Base-by-base conservation (phyloP, 2,888 invertebrate genomes). In the Eupithecia subfuscata region DNA sequence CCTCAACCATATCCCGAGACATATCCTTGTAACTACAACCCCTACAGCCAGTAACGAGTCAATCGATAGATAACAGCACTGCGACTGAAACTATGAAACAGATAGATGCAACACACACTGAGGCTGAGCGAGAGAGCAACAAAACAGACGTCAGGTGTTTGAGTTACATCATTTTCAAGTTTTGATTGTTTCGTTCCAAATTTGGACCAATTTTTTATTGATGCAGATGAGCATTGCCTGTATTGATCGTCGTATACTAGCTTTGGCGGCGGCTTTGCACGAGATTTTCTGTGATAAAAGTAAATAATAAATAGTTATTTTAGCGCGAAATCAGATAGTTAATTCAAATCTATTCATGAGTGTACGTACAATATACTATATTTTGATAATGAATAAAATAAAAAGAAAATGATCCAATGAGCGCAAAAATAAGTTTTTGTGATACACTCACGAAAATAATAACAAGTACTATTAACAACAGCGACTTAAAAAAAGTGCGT, bases 401-500 rank as follows among this genome's bases (percentile, higher is more conserved):
- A 30, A 30, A 30, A 30, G 30, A 30, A 30, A 30, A 30, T 30
- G 1, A 30, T 2, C 30, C 30, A 30, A 30, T 30, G 30, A 30
- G 30, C 30, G 30, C 30, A 30, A 30, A 30, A 30, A 30, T 2
- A 2, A 30, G 30, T 30, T 30, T 30, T 30, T 30, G 30, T 30
- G 30, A 2, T 30, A 30, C 30, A 30, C 40, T 40, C 45, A 45
- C 48, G 7, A 52, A n/a, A 3, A 52, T 0, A 52, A n/a, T 52
- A 52, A n/a, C 0, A n/a, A 9, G 18, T 0, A 37, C 8, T 3
- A 2, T 30, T 16, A 63, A 6, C 30, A 16, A 11, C 4, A 25
- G 1, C 4, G 12, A 63, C 3, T 63, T 7, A n/a, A 22, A 70
- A 88, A 90, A 89, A 88, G 84, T 94, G 94, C 94, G 94, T 92